Evolutionary conservation across 2,888 invertebrate genomes (phyloP).

Genomic region (Clunio marinus): DNA sequence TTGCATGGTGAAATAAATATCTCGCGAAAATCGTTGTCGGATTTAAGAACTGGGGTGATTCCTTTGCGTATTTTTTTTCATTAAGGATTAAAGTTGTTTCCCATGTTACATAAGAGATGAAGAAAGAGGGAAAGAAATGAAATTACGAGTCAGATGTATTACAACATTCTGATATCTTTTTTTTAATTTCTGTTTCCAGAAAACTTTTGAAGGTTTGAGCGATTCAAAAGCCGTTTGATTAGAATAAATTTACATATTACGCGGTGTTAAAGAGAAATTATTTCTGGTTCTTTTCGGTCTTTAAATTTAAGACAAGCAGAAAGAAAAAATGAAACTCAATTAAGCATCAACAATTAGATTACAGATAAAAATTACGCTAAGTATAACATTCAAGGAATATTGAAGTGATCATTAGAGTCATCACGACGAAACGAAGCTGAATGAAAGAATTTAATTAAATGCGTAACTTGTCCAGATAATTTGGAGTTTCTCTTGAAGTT

Average conservation of each 20-base stretch:
- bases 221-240: background rate
- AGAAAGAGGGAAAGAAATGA: background rate
- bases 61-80: constrained; percentile 11
- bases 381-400: constrained; percentile 10
- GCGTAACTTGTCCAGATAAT: constrained; percentile 12
- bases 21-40: background rate
- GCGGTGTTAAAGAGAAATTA: background rate
- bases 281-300: background rate
- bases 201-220: background rate
- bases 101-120: no score
- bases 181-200: background rate
- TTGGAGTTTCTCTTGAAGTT: background rate
- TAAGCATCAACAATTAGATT: constrained; percentile 22
- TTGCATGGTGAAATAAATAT: background rate
- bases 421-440: background rate
- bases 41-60: constrained; percentile 11
- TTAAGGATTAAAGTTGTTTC: constrained; percentile 20
- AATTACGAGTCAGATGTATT: constrained; percentile 20
- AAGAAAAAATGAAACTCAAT: constrained; percentile 4
- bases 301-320: no score
- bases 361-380: background rate
- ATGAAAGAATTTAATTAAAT: constrained; percentile 9
- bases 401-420: constrained; percentile 16
- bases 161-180: constrained; percentile 7
- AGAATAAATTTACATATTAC: constrained; percentile 22